Conservation (phyloP, 2,113 vertebrate genomes). For the Cyprichromis sp. region DNA sequence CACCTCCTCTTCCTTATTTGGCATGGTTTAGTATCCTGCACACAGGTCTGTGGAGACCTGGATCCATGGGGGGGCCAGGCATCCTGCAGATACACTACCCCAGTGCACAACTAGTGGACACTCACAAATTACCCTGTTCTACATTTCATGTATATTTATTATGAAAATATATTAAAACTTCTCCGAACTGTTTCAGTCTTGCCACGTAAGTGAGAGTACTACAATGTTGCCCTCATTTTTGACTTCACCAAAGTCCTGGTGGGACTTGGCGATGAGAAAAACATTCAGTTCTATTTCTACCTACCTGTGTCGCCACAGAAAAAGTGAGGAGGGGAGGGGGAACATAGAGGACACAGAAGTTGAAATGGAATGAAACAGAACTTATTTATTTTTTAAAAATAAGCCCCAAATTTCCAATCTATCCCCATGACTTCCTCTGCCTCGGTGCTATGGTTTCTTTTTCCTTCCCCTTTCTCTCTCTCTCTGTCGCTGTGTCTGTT, state of each 20-base stretch:
- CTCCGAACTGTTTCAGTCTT: background rate
- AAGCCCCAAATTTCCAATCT: constrained; percentile 46
- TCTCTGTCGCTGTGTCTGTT: constrained; percentile 37
- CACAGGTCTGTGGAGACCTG: constrained; percentile 38
- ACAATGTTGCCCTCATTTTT: background rate
- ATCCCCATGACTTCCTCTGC: constrained; percentile 56
- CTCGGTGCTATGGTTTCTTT: constrained; percentile 21
- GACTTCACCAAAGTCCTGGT: background rate
- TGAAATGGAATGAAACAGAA: constrained; percentile 30
- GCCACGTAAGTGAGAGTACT: background rate
- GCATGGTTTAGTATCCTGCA: constrained; percentile 52
- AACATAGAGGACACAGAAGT: background rate
- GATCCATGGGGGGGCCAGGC: constrained; percentile 26
- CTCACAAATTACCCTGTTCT: constrained; percentile 34
- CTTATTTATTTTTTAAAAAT: constrained; percentile 43
- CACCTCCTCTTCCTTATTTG: constrained; percentile 64
- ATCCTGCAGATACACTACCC: constrained; percentile 38
- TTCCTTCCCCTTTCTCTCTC: background rate
- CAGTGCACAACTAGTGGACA: constrained; percentile 22
- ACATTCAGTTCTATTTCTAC: background rate
- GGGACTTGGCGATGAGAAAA: background rate
- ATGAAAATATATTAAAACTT: constrained; percentile 8
- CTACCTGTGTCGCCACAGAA: background rate
- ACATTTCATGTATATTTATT: constrained; percentile 52
- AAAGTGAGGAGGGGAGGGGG: background rate